Conservation (phyloP, 2,797 vertebrate species). For the Sebastes aleutianus region DNA sequence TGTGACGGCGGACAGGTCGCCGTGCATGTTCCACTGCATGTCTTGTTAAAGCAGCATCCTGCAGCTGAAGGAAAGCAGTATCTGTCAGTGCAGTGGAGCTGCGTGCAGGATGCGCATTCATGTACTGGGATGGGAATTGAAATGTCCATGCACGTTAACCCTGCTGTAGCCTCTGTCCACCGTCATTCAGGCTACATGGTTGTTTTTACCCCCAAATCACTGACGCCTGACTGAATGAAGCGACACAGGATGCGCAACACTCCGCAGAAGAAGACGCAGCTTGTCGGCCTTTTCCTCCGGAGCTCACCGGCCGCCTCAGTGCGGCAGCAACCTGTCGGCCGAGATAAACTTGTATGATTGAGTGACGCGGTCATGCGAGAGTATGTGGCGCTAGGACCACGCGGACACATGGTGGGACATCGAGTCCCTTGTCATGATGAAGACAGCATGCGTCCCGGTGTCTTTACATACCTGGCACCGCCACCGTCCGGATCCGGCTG, state of each 20-base stretch:
- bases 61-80: background rate
- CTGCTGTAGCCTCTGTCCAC: background rate
- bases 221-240: background rate
- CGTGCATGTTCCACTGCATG: background rate
- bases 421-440: slow-evolving; percentile 5
- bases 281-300: background rate
- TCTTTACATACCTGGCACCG: slow-evolving; percentile 40
- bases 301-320: slow-evolving; percentile 4
- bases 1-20: background rate
- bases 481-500: background rate
- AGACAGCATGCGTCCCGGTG: background rate
- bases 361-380: slow-evolving; percentile 41
- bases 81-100: background rate
- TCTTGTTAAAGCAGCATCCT: background rate
- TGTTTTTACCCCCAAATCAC: slow-evolving; percentile 1
- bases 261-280: background rate
- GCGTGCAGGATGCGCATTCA: background rate
- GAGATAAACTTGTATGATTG: slow-evolving; percentile 68
- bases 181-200: slow-evolving; percentile 3
- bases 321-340: slow-evolving; percentile 51
- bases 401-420: slow-evolving; percentile 39
- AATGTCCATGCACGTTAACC: slow-evolving; percentile 31
- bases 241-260: background rate
- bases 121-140: background rate
- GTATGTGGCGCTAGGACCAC: slow-evolving; percentile 62